A percentile compares a stretch with the other conserved stretches of the same genome.
Conservation (phyloP, 1,140 invertebrate genomes). For the Drosophila ananassae region DNA sequence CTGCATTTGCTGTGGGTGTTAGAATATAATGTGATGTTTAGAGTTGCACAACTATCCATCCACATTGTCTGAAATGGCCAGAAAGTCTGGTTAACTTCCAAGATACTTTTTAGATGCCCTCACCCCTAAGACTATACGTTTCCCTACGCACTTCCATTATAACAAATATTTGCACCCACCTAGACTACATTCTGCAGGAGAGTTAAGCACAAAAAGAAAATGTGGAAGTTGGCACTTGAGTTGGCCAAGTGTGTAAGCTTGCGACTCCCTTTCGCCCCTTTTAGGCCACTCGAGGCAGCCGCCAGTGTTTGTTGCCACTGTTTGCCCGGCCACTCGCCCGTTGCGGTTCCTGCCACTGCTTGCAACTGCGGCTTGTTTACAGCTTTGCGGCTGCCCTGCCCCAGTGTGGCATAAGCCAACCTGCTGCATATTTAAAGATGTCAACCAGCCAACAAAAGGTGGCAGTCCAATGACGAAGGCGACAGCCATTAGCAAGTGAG, state of each 20-base stretch:
- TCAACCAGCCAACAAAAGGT: slow-evolving; percentile 70
- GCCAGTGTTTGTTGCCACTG: slow-evolving; percentile 35
- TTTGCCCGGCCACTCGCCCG: slow-evolving; percentile 1
- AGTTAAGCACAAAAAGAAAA: slow-evolving; percentile 28
- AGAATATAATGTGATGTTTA: slow-evolving; percentile 22
- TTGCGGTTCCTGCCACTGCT: slow-evolving; percentile 32
- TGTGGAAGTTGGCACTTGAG: slow-evolving; percentile 65
- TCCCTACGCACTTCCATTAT: slow-evolving; percentile 2
- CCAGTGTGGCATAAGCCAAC: slow-evolving; percentile 38
- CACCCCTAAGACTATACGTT: neutral
- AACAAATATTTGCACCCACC: neutral
- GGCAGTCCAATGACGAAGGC: slow-evolving; percentile 45
- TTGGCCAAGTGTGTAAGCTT: slow-evolving; percentile 43
- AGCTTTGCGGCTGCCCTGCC: slow-evolving; percentile 15
- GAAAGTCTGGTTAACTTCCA: too few relatives aligned
- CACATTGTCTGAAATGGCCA: too few relatives aligned
- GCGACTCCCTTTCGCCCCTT: slow-evolving; percentile 8
- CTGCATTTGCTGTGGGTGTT: slow-evolving; percentile 60
- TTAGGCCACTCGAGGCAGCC: slow-evolving; percentile 20
- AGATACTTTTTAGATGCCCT: too few relatives aligned
- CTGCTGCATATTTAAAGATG: slow-evolving; percentile 77
- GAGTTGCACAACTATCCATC: neutral
- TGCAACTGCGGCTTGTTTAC: slow-evolving; percentile 64
- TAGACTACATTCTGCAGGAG: slow-evolving; percentile 1
- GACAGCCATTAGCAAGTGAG: slow-evolving; percentile 61